Evolutionary conservation across 2,797 vertebrate species (phyloP).

Genomic region (Acanthurus lineatus): DNA sequence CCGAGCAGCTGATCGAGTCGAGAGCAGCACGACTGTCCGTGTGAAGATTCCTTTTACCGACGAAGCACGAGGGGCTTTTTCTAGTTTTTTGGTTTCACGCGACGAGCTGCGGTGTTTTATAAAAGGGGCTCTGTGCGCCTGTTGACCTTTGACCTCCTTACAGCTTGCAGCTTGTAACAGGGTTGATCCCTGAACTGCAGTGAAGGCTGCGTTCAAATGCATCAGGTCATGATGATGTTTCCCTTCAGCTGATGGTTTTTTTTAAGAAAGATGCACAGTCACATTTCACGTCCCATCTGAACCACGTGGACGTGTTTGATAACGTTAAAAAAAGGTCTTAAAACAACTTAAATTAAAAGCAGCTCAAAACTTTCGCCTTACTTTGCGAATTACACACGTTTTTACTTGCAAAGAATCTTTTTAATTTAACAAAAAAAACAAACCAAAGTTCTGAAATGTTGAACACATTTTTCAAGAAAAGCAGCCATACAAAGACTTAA

Average conservation of each 20-base stretch:
- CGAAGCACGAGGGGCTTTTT: not conserved
- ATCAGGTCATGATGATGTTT: not conserved
- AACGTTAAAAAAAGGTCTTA: too few relatives aligned
- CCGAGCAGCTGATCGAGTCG: constrained; percentile 58
- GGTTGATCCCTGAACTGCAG: constrained; percentile 32
- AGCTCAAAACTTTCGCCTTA: too few relatives aligned
- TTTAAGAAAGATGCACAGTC: not conserved
- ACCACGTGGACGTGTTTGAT: too few relatives aligned
- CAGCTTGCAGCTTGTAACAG: constrained; percentile 19
- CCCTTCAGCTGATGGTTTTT: too few relatives aligned
- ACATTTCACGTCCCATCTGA: too few relatives aligned
- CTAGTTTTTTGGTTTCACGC: not conserved
- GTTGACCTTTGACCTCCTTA: constrained; percentile 49
- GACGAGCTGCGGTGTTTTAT: constrained; percentile 28
- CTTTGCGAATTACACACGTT: too few relatives aligned
- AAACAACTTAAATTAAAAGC: too few relatives aligned
- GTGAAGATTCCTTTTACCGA: constrained; percentile 16
- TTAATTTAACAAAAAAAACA: too few relatives aligned
- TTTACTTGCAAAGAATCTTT: too few relatives aligned
- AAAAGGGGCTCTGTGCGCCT: not conserved
- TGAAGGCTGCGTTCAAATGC: not conserved
- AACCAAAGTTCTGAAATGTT: too few relatives aligned
- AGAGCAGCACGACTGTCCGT: constrained; percentile 33
- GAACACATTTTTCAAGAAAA: too few relatives aligned
- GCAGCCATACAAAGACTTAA: not conserved